These are phyloP conservation scores for Tipula vernalis DNA, from an alignment of 2,888 invertebrate genomes.

Conservation along the genomic window DNA sequence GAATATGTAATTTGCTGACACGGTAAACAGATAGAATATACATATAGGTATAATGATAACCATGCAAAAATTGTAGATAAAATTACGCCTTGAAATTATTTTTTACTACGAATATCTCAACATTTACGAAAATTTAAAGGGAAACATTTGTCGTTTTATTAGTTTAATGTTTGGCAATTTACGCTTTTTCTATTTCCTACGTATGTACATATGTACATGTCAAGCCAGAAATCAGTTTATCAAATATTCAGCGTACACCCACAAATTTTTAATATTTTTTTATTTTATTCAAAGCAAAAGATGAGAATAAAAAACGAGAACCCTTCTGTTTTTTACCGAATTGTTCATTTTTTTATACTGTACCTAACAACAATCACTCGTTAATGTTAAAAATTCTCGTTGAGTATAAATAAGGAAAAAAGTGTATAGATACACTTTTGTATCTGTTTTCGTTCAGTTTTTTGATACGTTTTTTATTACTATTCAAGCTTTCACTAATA, in stretches of 20 bases:
- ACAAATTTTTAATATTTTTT: not conserved
- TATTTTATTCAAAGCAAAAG: not conserved
- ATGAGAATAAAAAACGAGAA: not conserved
- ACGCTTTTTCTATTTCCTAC: not conserved
- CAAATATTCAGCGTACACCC: not conserved
- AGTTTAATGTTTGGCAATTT: not conserved
- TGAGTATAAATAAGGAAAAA: not conserved
- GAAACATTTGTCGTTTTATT: not conserved
- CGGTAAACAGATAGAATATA: too few relatives aligned
- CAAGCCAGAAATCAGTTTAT: not conserved
- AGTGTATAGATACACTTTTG: not conserved
- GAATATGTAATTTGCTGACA: too few relatives aligned
- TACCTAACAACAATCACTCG: not conserved
- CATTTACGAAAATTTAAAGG: not conserved
- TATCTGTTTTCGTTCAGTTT: not conserved
- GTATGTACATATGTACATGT: not conserved
- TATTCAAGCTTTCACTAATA: not conserved
- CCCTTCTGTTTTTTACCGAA: not conserved
- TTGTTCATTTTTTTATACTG: not conserved
- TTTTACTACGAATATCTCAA: not conserved
- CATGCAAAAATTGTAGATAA: too few relatives aligned
- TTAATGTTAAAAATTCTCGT: not conserved
- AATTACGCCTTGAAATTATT: not conserved
- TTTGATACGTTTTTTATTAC: not conserved
- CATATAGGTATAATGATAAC: too few relatives aligned